Conservation (phyloP, 2,888 invertebrate species). For the Eupeodes luniger region DNA sequence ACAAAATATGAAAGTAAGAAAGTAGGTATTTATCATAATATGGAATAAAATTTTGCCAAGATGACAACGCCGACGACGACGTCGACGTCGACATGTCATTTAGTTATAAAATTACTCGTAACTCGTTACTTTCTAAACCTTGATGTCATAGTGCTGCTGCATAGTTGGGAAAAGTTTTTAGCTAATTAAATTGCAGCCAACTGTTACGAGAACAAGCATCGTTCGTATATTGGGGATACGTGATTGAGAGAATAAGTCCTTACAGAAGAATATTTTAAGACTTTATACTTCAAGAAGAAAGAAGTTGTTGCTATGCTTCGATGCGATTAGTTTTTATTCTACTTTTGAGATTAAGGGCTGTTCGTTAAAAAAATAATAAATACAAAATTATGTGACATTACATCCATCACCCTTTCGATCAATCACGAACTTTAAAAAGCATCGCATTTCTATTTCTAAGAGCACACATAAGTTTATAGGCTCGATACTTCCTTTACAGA, state of each 20-base stretch:
- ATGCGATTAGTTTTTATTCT: no score
- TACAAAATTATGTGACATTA: no score
- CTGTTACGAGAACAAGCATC: neutral
- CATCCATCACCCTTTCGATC: no score
- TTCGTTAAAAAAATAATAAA: no score
- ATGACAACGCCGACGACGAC: neutral
- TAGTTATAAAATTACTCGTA: conserved; percentile 3
- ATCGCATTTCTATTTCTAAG: no score
- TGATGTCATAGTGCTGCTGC: conserved; percentile 1
- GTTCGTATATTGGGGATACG: neutral
- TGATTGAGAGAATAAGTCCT: neutral
- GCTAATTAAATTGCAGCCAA: conserved; percentile 13
- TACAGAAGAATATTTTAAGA: neutral
- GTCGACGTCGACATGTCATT: neutral
- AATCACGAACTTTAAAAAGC: no score
- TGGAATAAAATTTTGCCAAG: neutral
- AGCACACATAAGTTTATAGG: no score
- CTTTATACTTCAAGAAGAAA: no score
- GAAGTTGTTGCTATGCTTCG: no score
- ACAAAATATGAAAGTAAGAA: neutral
- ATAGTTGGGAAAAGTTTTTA: neutral
- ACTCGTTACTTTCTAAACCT: neutral
- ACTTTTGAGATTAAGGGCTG: no score
- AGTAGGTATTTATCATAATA: neutral
- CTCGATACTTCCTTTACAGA: no score